Conservation (phyloP, 2,113 vertebrate genomes). For the Grus americana region DNA sequence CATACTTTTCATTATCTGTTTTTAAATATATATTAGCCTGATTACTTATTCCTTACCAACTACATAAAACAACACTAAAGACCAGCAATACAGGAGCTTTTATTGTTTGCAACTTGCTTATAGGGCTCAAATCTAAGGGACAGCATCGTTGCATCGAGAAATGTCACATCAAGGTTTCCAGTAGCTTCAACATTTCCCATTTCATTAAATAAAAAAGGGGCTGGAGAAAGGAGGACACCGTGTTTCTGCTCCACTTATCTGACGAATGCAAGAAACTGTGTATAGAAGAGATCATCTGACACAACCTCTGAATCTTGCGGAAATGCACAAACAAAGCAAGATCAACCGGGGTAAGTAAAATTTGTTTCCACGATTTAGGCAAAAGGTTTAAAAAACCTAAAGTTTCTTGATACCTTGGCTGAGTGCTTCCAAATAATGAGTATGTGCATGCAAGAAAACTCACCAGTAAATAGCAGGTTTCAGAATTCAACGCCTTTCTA, state of each 20-base stretch:
- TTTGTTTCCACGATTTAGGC: background rate
- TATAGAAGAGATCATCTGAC: constrained; percentile 9
- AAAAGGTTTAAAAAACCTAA: background rate
- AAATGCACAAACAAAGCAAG: background rate
- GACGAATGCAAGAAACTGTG: background rate
- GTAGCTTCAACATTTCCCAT: constrained; percentile 37
- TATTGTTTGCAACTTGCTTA: background rate
- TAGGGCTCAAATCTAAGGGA: background rate
- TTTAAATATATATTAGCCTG: background rate
- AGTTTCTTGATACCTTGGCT: background rate
- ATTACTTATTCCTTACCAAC: background rate
- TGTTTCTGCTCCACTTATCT: constrained; percentile 31
- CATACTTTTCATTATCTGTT: background rate
- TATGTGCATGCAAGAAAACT: background rate
- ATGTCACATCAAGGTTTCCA: constrained; percentile 43
- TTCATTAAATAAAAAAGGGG: constrained; percentile 2
- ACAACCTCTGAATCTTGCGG: background rate
- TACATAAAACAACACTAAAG: background rate
- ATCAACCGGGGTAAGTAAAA: background rate
- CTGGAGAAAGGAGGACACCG: background rate
- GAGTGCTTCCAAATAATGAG: background rate
- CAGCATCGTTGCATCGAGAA: background rate
- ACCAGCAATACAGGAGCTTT: background rate
- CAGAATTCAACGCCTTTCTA: background rate
- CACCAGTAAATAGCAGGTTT: background rate